Evolutionary conservation across 1,140 invertebrate genomes (phyloP).

Genomic region (Aradophagus sp.): DNA sequence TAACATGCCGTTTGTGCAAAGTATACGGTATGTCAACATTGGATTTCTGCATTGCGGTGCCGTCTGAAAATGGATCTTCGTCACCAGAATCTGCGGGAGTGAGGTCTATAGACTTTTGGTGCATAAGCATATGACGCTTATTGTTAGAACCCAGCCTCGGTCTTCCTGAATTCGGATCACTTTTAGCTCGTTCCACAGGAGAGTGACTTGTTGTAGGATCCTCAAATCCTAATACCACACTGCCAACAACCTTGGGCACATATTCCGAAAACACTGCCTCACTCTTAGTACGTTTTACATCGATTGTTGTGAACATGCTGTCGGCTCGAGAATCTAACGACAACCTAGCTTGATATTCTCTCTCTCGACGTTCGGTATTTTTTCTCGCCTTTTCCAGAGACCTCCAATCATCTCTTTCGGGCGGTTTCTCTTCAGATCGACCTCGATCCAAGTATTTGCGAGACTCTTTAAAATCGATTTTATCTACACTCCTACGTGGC

Average conservation of each 20-base stretch:
- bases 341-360: constrained; percentile 63
- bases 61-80: constrained; percentile 81
- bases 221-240: constrained; percentile 72
- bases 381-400: constrained; percentile 69
- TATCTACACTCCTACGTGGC: constrained; percentile 52
- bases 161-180: constrained; percentile 85
- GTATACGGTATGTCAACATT: constrained; percentile 87
- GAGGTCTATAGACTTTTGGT: constrained; percentile 89
- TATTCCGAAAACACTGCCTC: constrained; percentile 72
- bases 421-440: constrained; percentile 63
- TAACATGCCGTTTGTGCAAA: constrained; percentile 86
- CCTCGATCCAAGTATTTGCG: constrained; percentile 33
- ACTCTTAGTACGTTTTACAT: constrained; percentile 59
- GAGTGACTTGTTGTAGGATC: constrained; percentile 75
- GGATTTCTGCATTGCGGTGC: constrained; percentile 70
- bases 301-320: constrained; percentile 57
- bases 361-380: constrained; percentile 67
- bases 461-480: constrained; percentile 50
- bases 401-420: constrained; percentile 70
- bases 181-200: constrained; percentile 87
- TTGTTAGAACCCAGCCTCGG: constrained; percentile 82
- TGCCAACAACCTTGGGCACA: constrained; percentile 72
- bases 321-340: constrained; percentile 66
- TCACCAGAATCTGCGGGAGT: constrained; percentile 88
- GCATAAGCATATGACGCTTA: constrained; percentile 84